Evolutionary conservation across 2,888 invertebrate species (phyloP), one percentile per base, ranked within the genome.

Genomic region (Caenorhabditis uteleia): DNA sequence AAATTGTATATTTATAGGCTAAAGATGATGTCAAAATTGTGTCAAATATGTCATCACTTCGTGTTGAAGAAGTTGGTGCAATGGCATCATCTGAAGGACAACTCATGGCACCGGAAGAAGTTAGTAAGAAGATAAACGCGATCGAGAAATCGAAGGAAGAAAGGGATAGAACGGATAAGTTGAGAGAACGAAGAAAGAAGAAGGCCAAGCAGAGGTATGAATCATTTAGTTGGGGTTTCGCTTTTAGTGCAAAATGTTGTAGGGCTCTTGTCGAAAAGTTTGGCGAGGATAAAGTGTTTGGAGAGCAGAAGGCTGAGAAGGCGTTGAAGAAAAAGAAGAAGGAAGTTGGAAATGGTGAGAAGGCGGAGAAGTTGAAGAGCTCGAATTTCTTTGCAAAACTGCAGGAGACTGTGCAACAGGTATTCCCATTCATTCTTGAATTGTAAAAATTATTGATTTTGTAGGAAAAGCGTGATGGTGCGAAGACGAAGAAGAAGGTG

Each of bases 11-110:
- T n/a, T n/a, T n/a, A n/a, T 26, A 43, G 31, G 51, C 62, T 3
- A 47, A 44, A 42, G 91, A 93, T 0, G 95, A 97, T 79, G 87
- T 94, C 2, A 91, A 91, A 85, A 90, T 98, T 60, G 88, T 97
- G 5, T 91, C 89, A 59, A 95, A 98, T 83, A 87, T 92, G 66
- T 92, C 95, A 1, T 91, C 94, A 0, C 89, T 97, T 46, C 88
- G 87, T 27, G 91, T 95, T 89, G 98, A 98, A 85, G 97, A 98
- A 85, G 93, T 95, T 7, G 93, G 93, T 0, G 95, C 95, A 0
- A 87, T 91, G 6, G 89, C 90, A n/a, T 70, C 77, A 4, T 69
- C 74, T 4, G 77, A 73, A 26, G 69, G 69, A 2, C 75, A 77
- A 16, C 66, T 78, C 12, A 55, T 79, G 57, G 79, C 79, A 31